These are phyloP conservation scores for Megalops atlanticus DNA, from an alignment of 2,113 vertebrate species.

Conservation along the genomic window DNA sequence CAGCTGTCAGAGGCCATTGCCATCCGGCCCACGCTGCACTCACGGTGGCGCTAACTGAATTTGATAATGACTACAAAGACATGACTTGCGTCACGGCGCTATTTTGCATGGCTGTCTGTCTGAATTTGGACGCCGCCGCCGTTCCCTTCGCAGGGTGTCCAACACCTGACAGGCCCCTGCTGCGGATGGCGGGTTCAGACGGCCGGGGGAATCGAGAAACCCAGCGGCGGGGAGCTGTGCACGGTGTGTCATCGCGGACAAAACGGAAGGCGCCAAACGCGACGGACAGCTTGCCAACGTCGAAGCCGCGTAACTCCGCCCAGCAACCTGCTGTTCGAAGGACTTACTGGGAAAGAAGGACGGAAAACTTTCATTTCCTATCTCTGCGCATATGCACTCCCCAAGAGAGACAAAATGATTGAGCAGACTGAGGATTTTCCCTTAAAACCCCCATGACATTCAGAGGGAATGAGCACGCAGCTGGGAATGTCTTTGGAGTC, in stretches of 20 bases:
- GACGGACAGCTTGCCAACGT: slow-evolving; percentile 44
- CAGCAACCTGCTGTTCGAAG: slow-evolving; percentile 35
- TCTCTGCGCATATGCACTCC: neutral
- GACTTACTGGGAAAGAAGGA: neutral
- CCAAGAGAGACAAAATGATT: neutral
- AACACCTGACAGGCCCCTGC: too few species aligned
- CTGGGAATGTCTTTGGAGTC: neutral
- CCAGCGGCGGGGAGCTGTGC: neutral
- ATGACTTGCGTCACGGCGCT: neutral
- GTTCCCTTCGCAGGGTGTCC: neutral
- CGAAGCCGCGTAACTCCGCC: slow-evolving; percentile 36
- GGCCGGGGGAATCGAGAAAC: neutral
- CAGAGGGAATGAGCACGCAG: neutral
- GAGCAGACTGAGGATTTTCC: neutral
- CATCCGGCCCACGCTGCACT: neutral
- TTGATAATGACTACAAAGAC: neutral
- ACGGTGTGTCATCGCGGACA: neutral
- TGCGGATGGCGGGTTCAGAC: neutral
- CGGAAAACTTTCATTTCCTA: neutral
- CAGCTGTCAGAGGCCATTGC: neutral
- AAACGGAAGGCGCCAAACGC: neutral
- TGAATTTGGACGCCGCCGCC: neutral
- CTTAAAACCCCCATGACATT: neutral
- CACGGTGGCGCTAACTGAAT: neutral
- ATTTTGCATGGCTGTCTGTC: neutral